Conservation (phyloP, 2,113 vertebrate species). For the Vimba vimba region DNA sequence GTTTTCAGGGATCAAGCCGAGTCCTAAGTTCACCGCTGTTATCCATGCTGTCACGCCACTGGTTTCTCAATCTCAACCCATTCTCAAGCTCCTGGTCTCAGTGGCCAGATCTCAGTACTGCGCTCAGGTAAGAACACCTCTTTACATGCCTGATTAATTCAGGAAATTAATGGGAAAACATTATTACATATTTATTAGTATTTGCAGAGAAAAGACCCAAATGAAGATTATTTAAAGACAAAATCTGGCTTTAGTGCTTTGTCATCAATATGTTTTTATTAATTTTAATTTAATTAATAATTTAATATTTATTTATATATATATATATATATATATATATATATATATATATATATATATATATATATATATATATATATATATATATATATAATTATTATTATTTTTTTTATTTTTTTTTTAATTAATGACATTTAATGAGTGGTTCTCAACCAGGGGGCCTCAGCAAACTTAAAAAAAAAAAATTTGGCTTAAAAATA, state of each 20-base stretch:
- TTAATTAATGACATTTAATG: neutral
- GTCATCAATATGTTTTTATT: neutral
- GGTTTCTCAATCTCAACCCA: constrained; percentile 97
- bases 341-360: too few species aligned
- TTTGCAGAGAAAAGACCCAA: neutral
- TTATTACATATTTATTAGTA: neutral
- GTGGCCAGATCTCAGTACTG: constrained; percentile 98
- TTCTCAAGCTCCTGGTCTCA: constrained; percentile 94
- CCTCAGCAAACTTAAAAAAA: neutral
- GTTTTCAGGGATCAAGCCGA: constrained; percentile 88
- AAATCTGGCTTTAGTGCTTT: neutral
- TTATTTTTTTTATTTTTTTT: too few species aligned
- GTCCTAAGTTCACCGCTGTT: constrained; percentile 94
- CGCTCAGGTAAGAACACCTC: constrained; percentile 84
- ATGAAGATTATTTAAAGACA: neutral
- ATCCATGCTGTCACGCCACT: constrained; percentile 97
- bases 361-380: too few species aligned
- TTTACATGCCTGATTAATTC: too few species aligned
- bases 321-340: too few species aligned
- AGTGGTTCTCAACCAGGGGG: neutral
- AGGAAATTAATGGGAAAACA: neutral
- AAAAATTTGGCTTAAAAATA: too few species aligned
- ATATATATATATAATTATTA: too few species aligned
- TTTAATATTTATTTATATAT: neutral
- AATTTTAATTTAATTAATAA: neutral